Conservation (phyloP, 2,797 vertebrate genomes). For the Decapterus maruadsi region DNA sequence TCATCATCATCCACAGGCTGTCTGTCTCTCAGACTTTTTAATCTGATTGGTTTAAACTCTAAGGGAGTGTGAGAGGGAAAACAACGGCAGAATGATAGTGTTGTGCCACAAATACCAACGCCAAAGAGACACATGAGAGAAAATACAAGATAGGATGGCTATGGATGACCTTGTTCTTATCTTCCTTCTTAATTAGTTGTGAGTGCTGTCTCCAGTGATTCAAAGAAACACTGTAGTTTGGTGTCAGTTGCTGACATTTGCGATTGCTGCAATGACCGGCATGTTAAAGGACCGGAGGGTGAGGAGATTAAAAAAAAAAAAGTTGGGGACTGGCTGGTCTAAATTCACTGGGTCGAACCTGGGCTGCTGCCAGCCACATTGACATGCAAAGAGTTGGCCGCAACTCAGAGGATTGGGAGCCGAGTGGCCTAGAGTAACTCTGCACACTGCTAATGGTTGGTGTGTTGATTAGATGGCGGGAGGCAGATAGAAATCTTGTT, state of each 20-base stretch:
- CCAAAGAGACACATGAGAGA: not conserved
- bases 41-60: constrained; percentile 46
- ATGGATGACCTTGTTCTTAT: constrained; percentile 9
- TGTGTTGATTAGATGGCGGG: constrained; percentile 61
- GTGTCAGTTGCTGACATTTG: constrained; percentile 6
- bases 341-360: constrained; percentile 43
- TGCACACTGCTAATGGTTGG: constrained; percentile 55
- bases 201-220: not conserved
- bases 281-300: constrained; percentile 43
- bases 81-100: not conserved
- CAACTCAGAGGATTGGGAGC: constrained; percentile 50
- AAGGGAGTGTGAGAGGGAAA: constrained; percentile 10
- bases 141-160: not conserved
- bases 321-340: constrained; percentile 6
- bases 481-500: constrained; percentile 52
- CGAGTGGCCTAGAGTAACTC: constrained; percentile 41
- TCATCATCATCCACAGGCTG: constrained; percentile 15
- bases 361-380: constrained; percentile 42
- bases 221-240: constrained; percentile 6
- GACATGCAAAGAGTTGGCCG: constrained; percentile 57
- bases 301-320: constrained; percentile 14
- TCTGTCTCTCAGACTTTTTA: constrained; percentile 32
- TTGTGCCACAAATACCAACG: not conserved
- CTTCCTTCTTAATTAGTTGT: constrained; percentile 8
- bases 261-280: not conserved